Percentiles rank a stretch among this genome's conserved stretches.
phyloP scores from a whole-genome alignment of 2,888 invertebrate species.

The Diadegma fenestrale region DNA sequence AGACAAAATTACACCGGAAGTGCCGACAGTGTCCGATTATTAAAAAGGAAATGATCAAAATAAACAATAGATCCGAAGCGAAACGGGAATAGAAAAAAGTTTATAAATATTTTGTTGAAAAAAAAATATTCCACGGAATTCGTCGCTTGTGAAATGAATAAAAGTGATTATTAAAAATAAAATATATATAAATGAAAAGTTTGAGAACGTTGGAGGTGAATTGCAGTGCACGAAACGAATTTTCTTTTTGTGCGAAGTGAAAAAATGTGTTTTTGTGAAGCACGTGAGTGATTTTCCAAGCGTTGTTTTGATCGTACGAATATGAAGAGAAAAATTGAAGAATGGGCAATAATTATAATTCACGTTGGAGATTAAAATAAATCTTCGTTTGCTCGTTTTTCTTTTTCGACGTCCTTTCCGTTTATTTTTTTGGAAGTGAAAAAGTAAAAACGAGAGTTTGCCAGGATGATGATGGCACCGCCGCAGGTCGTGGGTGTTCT shows the following conservation, averaged over 20 bases:
- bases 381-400: neutral
- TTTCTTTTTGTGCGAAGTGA: neutral
- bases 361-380: constrained; percentile 16
- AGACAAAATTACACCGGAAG: constrained; percentile 52
- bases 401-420: neutral
- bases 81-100: neutral
- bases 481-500: constrained; percentile 83
- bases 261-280: constrained; percentile 33
- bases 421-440: constrained; percentile 5
- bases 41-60: neutral
- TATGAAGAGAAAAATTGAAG: constrained; percentile 1
- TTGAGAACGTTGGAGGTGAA: neutral
- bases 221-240: neutral
- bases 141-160: neutral
- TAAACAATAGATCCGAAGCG: neutral
- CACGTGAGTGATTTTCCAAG: constrained; percentile 15
- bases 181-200: neutral
- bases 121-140: neutral
- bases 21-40: constrained; percentile 25
- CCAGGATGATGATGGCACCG: constrained; percentile 82
- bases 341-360: constrained; percentile 30
- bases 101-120: neutral
- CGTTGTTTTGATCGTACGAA: constrained; percentile 3
- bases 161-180: no score
- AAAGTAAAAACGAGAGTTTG: constrained; percentile 34